These are phyloP conservation scores for Aplocera efformata DNA, from an alignment of 2,888 invertebrate species.

Conservation along the genomic window DNA sequence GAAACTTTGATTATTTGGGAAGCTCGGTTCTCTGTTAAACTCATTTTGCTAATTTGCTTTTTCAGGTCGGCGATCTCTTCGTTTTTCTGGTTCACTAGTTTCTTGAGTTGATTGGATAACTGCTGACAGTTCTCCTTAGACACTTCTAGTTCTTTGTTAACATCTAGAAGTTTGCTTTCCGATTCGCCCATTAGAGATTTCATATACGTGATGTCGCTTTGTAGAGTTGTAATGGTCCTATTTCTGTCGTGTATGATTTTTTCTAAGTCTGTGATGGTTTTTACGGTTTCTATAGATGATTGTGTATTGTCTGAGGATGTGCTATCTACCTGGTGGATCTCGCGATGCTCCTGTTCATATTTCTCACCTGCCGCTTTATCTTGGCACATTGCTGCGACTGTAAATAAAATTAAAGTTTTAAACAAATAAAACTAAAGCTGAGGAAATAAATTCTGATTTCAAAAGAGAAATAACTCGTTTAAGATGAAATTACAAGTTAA, in stretches of 20 bases:
- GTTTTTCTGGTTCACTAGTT: slow-evolving; percentile 66
- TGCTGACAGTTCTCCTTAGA: slow-evolving; percentile 63
- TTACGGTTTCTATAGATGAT: slow-evolving; percentile 61
- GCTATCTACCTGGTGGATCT: slow-evolving; percentile 66
- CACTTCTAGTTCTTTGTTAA: slow-evolving; percentile 59
- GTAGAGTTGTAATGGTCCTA: slow-evolving; percentile 60
- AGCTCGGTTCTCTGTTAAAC: slow-evolving; percentile 60
- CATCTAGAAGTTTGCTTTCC: slow-evolving; percentile 62
- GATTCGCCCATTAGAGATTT: slow-evolving; percentile 67
- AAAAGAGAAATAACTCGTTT: no score
- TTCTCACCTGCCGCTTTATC: slow-evolving; percentile 43
- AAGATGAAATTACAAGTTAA: no score
- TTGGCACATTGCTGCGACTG: slow-evolving; percentile 49
- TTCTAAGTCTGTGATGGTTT: slow-evolving; percentile 69
- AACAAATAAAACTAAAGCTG: no score
- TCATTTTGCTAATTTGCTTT: slow-evolving; percentile 64
- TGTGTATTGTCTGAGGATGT: slow-evolving; percentile 58
- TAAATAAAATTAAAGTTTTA: slow-evolving; percentile 25
- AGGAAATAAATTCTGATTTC: no score
- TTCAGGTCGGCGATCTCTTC: slow-evolving; percentile 70
- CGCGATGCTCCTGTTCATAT: slow-evolving; percentile 40
- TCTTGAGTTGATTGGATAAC: slow-evolving; percentile 63
- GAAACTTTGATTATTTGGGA: slow-evolving; percentile 71
- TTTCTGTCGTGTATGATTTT: slow-evolving; percentile 68
- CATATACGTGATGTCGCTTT: slow-evolving; percentile 60